These are phyloP conservation scores for Linyphia triangularis DNA, from an alignment of 2,888 invertebrate species.

Conservation along the genomic window DNA sequence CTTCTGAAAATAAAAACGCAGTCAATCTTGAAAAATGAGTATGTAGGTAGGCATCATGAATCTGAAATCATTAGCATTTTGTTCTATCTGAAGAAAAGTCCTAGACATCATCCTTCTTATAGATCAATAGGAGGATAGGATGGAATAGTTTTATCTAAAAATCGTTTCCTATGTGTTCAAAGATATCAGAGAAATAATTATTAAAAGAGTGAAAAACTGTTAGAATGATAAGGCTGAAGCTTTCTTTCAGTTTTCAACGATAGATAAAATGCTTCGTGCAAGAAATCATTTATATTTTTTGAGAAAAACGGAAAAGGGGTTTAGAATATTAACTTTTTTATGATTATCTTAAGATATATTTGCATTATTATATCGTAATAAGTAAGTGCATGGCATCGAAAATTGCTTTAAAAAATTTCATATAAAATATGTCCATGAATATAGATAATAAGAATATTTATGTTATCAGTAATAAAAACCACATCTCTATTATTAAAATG, in stretches of 20 bases:
- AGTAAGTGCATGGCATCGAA: too few relatives aligned
- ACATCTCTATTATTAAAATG: too few relatives aligned
- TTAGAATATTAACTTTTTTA: too few relatives aligned
- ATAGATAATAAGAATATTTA: too few relatives aligned
- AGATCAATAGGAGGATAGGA: constrained; percentile 9
- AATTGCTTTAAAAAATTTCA: too few relatives aligned
- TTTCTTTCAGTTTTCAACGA: background rate
- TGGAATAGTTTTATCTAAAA: constrained; percentile 26
- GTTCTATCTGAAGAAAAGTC: constrained; percentile 2
- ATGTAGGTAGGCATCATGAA: background rate
- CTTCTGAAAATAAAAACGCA: constrained; percentile 7
- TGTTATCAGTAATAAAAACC: too few relatives aligned
- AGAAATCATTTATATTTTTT: background rate
- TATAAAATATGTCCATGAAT: too few relatives aligned
- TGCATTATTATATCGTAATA: too few relatives aligned
- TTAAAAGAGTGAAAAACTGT: background rate
- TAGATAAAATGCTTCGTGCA: background rate
- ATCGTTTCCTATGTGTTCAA: constrained; percentile 6
- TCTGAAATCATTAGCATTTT: constrained; percentile 21
- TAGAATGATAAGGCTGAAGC: background rate
- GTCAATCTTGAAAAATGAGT: constrained; percentile 23
- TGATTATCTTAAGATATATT: too few relatives aligned
- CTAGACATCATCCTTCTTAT: background rate
- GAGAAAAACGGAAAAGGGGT: background rate
- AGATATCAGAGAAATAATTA: constrained; percentile 5